Evolutionary conservation across 2,797 vertebrate genomes (phyloP), one percentile per base, ranked within the genome.

Genomic region (Parotocinclus haroldoi): DNA sequence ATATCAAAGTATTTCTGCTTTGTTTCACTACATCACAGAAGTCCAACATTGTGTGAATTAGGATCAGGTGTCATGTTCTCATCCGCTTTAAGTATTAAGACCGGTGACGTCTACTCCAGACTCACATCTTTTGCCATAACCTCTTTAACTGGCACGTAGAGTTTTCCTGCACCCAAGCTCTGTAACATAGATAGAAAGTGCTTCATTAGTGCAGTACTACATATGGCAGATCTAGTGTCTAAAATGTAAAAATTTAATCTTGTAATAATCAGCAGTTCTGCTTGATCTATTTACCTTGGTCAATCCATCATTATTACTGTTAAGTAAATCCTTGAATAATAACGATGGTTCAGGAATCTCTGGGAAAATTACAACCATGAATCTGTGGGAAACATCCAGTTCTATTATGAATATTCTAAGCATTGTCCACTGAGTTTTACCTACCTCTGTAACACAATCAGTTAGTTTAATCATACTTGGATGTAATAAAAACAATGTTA

Each of bases 251-350:
- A n/a, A n/a, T n/a, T n/a, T n/a, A n/a, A n/a, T n/a, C n/a, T n/a
- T n/a, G n/a, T n/a, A n/a, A n/a, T n/a, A n/a, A n/a, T n/a, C n/a
- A n/a, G n/a, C n/a, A n/a, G n/a, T n/a, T n/a, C 37, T 39, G 40
- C 36, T 27, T 42, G 11, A 40, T 14, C 4, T 40, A 9, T 7
- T 58, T 58, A 66, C 64, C 46, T 66, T 66, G 27, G 16, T 1
- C 13, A 51, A 68, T 52, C 84, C 83, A 76, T 79, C 76, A 0
- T 78, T 79, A 27, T 81, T 81, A 73, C 78, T 82, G 55, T 85
- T 49, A 4, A 52, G 58, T 66, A 84, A 72, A 5, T 77, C 77
- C 4, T 52, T 79, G 56, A 86, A 18, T 18, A 82, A 12, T 52
- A 85, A 51, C 0, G 49, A 40, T 16, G 85, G 86, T 38, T 68